Percentiles rank a stretch among this genome's conserved stretches.
Evolutionary conservation across 37 sponge, comb jelly and placozoan genomes (phyloP).

Genomic region (Spongia lamella): DNA sequence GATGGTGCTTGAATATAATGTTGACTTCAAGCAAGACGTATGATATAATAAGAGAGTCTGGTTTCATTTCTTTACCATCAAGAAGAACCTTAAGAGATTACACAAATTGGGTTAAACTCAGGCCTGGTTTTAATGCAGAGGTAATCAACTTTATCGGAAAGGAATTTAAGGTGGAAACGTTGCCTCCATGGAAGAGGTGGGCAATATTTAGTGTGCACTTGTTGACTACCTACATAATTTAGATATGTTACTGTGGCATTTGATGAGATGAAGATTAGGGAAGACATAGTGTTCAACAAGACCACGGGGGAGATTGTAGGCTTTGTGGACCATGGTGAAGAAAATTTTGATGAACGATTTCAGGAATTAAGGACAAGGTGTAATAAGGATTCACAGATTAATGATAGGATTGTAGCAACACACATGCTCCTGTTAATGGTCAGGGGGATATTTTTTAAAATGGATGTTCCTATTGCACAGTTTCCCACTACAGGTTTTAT

Average conservation of each 20-base stretch:
- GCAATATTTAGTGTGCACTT: background rate
- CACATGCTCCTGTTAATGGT: slow-evolving; percentile 26
- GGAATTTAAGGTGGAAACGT: too few relatives aligned
- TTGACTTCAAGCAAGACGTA: background rate
- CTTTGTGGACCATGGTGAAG: background rate
- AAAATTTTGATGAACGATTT: too few relatives aligned
- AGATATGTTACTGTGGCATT: slow-evolving; percentile 4
- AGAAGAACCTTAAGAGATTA: slow-evolving; percentile 9
- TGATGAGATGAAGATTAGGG: slow-evolving; percentile 26
- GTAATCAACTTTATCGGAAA: too few relatives aligned
- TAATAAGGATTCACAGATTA: background rate
- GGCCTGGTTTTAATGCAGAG: too few relatives aligned
- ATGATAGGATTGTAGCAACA: background rate
- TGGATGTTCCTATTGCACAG: slow-evolving; percentile 15
- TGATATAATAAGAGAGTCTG: too few relatives aligned
- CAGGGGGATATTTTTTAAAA: background rate
- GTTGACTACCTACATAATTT: background rate
- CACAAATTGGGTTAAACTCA: slow-evolving; percentile 2
- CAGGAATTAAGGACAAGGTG: too few relatives aligned
- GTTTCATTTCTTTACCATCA: too few relatives aligned
- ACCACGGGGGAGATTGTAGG: slow-evolving; percentile 7
- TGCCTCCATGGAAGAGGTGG: too few relatives aligned
- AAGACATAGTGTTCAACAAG: slow-evolving; percentile 20
- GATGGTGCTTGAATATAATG: slow-evolving; percentile 14
- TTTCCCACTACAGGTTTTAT: slow-evolving; percentile 2